Evolutionary conservation across 2,888 invertebrate species (phyloP), one percentile per base, ranked within the genome.

Genomic region (Drosophila eohydei): DNA sequence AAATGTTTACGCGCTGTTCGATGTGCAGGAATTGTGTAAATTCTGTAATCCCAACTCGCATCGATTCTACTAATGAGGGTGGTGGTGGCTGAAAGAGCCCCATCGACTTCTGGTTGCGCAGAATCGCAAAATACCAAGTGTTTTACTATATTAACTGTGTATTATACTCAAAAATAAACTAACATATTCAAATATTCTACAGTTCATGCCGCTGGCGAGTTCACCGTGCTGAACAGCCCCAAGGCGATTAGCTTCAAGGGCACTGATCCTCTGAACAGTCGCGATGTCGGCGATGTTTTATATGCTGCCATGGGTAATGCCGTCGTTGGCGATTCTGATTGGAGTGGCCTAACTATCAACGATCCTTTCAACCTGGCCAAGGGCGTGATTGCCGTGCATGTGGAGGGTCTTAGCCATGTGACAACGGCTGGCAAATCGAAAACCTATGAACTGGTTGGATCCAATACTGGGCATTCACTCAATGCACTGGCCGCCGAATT

Each of bases 311-410:
- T 96, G 73, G 97, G 97, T 54, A 94, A 95, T 77, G 95, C 96
- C 12, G 95, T 95, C n/a, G 95, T 95, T 91, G 95, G 95, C 94
- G 94, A 94, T 84, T 94, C 95, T 14, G 94, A 94, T 78, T 97
- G 97, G 96, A 93, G 94, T 79, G 96, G 96, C 14, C 91, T 97
- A 77, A 94, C 93, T 62, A 94, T 97, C 44, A 93, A 92, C 6
- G 94, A 96, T 93, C 96, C 96, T 1, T 97, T 97, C 83, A 93
- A 94, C 69, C 94, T 96, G 54, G 95, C 97, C n/a, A 95, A 96
- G 91, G 95, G 95, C 40, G 94, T 95, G 3, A 95, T 96, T 16
- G 94, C 94, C 43, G 93, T 97, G 12, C 94, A 95, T 54, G 94
- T 97, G 52, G 96, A 96, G 92, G 97, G 97, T 41, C 93, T 96